A percentile compares a stretch with the other conserved stretches of the same genome.
phyloP scores from a whole-genome alignment of 2,888 invertebrate genomes.

The Archips xylosteana region DNA sequence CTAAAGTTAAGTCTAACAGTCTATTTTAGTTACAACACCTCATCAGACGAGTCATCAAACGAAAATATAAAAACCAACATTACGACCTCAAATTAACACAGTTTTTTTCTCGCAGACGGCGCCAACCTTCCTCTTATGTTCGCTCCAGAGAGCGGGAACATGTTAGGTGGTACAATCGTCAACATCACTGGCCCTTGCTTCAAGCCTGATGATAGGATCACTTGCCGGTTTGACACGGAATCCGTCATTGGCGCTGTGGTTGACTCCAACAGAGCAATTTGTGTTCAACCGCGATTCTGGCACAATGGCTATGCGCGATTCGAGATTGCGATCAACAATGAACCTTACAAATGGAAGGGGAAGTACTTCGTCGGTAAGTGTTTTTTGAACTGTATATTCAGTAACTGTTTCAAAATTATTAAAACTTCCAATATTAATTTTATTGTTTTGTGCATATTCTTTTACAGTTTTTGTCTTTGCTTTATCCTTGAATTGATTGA shows the following conservation, averaged over 20 bases:
- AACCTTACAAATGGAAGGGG: slow-evolving; percentile 95
- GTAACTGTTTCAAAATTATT: background rate
- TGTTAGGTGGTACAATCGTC: slow-evolving; percentile 98
- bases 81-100: background rate
- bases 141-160: slow-evolving; percentile 98
- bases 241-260: slow-evolving; percentile 92
- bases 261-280: slow-evolving; percentile 93
- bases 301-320: slow-evolving; percentile 96
- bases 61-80: background rate
- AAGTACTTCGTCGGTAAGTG: slow-evolving; percentile 95
- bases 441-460: background rate
- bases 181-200: slow-evolving; percentile 99
- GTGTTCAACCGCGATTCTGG: slow-evolving; percentile 94
- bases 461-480: background rate
- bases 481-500: no score
- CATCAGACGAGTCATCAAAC: no score
- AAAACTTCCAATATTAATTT: background rate
- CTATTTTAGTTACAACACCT: no score
- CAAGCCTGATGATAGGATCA: slow-evolving; percentile 89
- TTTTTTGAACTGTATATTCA: background rate
- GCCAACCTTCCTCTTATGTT: slow-evolving; percentile 93
- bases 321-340: slow-evolving; percentile 93
- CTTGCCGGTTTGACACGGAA: slow-evolving; percentile 94
- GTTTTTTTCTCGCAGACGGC: slow-evolving; percentile 85
- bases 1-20: no score